Percentiles rank a stretch among this genome's conserved stretches.
These are phyloP conservation scores for Polypedilum pembai DNA, from an alignment of 1,140 invertebrate species.

Conservation along the genomic window DNA sequence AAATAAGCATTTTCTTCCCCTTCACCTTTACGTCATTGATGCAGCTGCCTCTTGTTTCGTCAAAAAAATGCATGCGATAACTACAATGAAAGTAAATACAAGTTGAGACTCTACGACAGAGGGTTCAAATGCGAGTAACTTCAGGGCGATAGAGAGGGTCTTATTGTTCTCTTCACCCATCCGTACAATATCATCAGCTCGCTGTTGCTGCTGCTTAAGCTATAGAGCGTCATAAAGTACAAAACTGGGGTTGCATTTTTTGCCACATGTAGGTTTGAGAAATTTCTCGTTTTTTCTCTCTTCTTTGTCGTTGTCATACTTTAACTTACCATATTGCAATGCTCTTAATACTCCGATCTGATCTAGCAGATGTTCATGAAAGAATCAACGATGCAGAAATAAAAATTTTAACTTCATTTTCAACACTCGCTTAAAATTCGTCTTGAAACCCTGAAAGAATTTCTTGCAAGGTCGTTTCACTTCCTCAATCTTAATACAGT, in stretches of 20 bases:
- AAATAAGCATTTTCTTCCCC: conserved; percentile 1
- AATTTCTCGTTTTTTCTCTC: neutral
- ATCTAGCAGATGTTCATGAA: neutral
- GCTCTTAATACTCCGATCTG: neutral
- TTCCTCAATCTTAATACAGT: conserved; percentile 23
- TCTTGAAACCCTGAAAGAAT: neutral
- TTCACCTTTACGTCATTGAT: conserved; percentile 28
- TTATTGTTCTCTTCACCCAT: conserved; percentile 27
- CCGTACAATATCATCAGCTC: neutral
- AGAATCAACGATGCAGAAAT: conserved; percentile 1
- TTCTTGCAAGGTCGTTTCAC: conserved; percentile 21
- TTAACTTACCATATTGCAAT: conserved; percentile 12
- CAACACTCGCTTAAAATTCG: too few species aligned
- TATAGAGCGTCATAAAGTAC: neutral
- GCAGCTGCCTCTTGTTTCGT: conserved; percentile 24
- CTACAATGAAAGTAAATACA: conserved; percentile 26
- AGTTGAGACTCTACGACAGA: conserved; percentile 17
- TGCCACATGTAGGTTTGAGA: conserved; percentile 10
- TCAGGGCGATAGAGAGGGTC: neutral
- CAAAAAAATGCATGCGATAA: neutral
- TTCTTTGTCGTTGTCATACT: neutral
- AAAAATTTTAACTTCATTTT: neutral
- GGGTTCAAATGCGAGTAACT: neutral
- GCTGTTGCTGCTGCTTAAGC: neutral
- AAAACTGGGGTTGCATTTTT: conserved; percentile 21